Conservation (phyloP, 2,113 vertebrate species). For the Porphyrio hochstetteri region DNA sequence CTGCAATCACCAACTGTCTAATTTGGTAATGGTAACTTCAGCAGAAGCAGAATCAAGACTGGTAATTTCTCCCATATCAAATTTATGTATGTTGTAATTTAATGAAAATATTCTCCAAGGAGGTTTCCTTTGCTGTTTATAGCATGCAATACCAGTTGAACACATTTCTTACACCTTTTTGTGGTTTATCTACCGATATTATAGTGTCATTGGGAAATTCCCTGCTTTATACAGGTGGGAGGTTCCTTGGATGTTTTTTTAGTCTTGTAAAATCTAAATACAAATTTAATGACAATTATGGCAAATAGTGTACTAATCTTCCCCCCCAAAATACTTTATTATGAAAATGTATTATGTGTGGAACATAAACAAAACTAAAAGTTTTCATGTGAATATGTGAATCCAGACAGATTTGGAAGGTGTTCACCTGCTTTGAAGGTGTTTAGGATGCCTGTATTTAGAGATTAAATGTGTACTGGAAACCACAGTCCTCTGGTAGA, state of each 20-base stretch:
- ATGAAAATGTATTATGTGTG: background rate
- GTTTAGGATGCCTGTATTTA: background rate
- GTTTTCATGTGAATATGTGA: background rate
- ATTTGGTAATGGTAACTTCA: slow-evolving; percentile 51
- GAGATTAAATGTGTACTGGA: background rate
- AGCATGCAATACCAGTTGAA: background rate
- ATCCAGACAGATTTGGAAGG: background rate
- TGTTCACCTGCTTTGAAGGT: background rate
- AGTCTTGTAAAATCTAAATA: background rate
- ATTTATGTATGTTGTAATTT: slow-evolving; percentile 33
- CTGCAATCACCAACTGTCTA: slow-evolving; percentile 32
- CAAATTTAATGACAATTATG: background rate
- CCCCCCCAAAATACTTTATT: background rate
- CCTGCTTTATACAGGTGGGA: background rate
- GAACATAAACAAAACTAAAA: background rate
- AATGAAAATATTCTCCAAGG: slow-evolving; percentile 18
- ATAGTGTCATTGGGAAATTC: background rate
- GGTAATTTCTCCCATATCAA: slow-evolving; percentile 42
- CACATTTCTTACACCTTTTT: background rate
- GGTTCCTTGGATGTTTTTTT: background rate
- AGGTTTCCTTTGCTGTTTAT: background rate
- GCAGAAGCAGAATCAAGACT: background rate
- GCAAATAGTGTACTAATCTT: background rate
- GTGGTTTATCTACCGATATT: background rate
- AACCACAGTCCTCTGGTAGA: background rate